Evolutionary conservation across 1,140 invertebrate species (phyloP).

Genomic region (Sycophaga agraensis): DNA sequence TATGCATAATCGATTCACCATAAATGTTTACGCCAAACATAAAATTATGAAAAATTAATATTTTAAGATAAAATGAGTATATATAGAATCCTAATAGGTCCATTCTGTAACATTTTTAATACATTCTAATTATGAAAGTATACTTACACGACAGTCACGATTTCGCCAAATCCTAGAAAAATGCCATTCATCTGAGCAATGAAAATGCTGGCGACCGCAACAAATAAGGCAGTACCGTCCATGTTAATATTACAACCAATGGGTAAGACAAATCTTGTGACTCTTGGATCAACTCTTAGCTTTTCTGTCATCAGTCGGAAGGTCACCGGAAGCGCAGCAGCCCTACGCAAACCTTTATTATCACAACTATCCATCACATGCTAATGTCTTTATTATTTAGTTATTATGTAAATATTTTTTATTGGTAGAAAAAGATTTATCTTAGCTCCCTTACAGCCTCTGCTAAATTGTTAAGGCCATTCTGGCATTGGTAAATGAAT

Average conservation of each 20-base stretch:
- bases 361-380: slow-evolving; percentile 36
- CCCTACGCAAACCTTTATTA: slow-evolving; percentile 65
- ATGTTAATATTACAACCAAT: slow-evolving; percentile 92
- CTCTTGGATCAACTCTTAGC: slow-evolving; percentile 81
- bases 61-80: too few relatives aligned
- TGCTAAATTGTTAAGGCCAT: slow-evolving; percentile 1
- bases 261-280: slow-evolving; percentile 88
- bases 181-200: slow-evolving; percentile 90
- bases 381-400: too few relatives aligned
- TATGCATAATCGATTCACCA: too few relatives aligned
- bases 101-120: background rate
- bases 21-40: too few relatives aligned
- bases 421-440: background rate
- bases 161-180: slow-evolving; percentile 73
- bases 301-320: slow-evolving; percentile 93
- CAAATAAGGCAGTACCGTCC: slow-evolving; percentile 92
- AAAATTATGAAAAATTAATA: too few relatives aligned
- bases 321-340: slow-evolving; percentile 91
- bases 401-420: too few relatives aligned
- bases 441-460: background rate
- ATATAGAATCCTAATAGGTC: too few relatives aligned
- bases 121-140: background rate
- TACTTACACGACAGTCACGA: slow-evolving; percentile 78
- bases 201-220: slow-evolving; percentile 86
- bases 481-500: slow-evolving; percentile 3